A percentile compares a stretch with the other conserved stretches of the same genome.
phyloP scores from a whole-genome alignment of 2,797 vertebrate species.

The Tapera naevia region DNA sequence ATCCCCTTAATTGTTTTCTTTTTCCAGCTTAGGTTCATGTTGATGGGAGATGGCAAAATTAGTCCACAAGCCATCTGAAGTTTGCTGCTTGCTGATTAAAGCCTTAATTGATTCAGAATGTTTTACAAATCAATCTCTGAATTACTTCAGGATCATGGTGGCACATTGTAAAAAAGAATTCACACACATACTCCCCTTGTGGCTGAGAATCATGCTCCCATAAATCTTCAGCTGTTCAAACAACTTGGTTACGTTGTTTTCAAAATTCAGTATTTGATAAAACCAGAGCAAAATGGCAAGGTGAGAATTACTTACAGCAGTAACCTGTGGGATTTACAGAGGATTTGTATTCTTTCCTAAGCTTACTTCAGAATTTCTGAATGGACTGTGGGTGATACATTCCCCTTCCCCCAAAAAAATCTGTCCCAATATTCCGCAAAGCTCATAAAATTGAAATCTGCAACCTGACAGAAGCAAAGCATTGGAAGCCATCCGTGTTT shows the following conservation, averaged over 20 bases:
- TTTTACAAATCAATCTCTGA: slow-evolving; percentile 77
- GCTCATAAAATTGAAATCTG: background rate
- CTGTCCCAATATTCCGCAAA: background rate
- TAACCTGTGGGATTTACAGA: background rate
- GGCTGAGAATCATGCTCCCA: slow-evolving; percentile 28
- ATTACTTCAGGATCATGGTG: slow-evolving; percentile 66
- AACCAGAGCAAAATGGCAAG: slow-evolving; percentile 10
- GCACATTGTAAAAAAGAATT: slow-evolving; percentile 45
- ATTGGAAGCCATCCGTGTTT: fast-evolving
- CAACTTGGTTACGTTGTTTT: background rate
- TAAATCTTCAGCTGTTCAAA: slow-evolving; percentile 35
- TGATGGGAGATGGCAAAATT: slow-evolving; percentile 74
- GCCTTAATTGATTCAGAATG: slow-evolving; percentile 77
- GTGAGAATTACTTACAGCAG: background rate
- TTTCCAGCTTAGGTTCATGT: slow-evolving; percentile 67
- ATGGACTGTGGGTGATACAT: background rate
- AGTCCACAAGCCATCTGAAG: slow-evolving; percentile 74
- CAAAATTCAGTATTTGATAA: slow-evolving; percentile 22
- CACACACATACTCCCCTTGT: background rate
- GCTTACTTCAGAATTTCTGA: background rate
- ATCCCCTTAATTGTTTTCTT: slow-evolving; percentile 74
- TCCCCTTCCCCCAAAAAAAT: background rate
- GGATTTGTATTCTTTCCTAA: background rate
- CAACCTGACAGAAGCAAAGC: background rate
- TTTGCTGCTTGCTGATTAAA: slow-evolving; percentile 78